Conservation (phyloP, 2,797 vertebrate species). For the Coreius guichenoti region DNA sequence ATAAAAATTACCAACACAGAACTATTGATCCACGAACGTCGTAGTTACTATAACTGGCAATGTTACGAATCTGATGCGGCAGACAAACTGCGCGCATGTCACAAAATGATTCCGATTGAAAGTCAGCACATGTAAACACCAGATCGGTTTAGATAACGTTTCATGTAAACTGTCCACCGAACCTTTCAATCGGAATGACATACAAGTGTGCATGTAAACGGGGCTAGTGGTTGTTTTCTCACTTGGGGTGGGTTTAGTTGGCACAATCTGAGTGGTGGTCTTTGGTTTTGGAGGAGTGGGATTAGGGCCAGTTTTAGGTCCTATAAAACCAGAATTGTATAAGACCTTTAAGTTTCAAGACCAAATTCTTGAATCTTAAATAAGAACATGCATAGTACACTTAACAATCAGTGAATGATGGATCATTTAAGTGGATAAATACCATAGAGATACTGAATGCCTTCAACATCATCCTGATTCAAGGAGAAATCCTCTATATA, state of each 20-base stretch:
- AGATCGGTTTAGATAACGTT: too few species aligned
- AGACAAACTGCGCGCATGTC: too few species aligned
- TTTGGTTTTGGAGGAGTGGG: slow-evolving; percentile 76
- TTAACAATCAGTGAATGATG: background rate
- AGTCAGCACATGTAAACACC: too few species aligned
- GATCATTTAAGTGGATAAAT: slow-evolving; percentile 41
- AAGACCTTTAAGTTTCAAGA: background rate
- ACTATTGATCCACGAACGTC: too few species aligned
- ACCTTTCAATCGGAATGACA: too few species aligned
- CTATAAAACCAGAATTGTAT: slow-evolving; percentile 53
- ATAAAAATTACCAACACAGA: too few species aligned
- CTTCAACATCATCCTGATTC: slow-evolving; percentile 84
- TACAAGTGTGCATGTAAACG: too few species aligned
- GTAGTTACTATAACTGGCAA: too few species aligned
- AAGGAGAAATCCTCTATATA: slow-evolving; percentile 85
- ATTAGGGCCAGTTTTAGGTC: slow-evolving; percentile 73
- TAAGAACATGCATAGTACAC: background rate
- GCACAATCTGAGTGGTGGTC: slow-evolving; percentile 65
- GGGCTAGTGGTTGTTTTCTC: slow-evolving; percentile 61
- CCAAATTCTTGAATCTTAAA: background rate
- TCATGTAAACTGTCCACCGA: too few species aligned
- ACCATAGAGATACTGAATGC: slow-evolving; percentile 96
- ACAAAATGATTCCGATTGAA: too few species aligned
- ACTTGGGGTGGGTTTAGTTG: slow-evolving; percentile 60
- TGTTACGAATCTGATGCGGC: too few species aligned